Evolutionary conservation across 2,888 invertebrate genomes (phyloP), one percentile per base, ranked within the genome.

Genomic region (Rhamnusium bicolor): DNA sequence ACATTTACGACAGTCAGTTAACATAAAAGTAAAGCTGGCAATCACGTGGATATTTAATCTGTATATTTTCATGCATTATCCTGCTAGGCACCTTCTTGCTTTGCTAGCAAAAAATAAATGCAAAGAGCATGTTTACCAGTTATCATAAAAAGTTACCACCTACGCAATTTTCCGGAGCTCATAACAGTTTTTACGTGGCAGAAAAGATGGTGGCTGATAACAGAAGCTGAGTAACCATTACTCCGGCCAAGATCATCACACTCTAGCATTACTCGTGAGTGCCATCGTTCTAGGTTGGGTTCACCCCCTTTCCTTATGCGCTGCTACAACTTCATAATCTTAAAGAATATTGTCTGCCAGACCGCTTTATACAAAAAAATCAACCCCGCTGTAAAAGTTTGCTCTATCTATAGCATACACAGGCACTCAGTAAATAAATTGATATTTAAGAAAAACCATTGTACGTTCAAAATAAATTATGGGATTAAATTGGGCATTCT

Each of bases 81-180:
- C 29, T 16, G 32, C 32, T 32, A 32, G 58, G 19, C 16, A 58
- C 12, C 32, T 58, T n/a, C 62, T 69, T 72, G 72, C 77, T 66
- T 69, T 63, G 60, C 69, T 49, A 51, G 67, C 69, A 62, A 67
- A 73, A n/a, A 77, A 77, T 77, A 75, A 77, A 75, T 73, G 75
- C 69, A 51, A 68, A 69, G 73, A 69, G 72, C 71, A 81, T 82
- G 83, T 84, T 84, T 82, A 82, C 82, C 80, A 83, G 83, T 85
- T 84, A 83, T 82, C 84, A 81, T 85, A 85, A 86, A 86, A 85
- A 84, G 83, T 84, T 84, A 85, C 85, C 84, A 83, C 84, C 84
- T 84, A 83, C 84, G 85, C 84, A 85, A 84, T 85, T 85, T 85
- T 80, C 80, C 78, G 74, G 73, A 73, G 74, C 80, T 79, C 83